Evolutionary conservation across 2,797 vertebrate genomes (phyloP), one percentile per base, ranked within the genome.

Genomic region (Leucoraja ocellata): DNA sequence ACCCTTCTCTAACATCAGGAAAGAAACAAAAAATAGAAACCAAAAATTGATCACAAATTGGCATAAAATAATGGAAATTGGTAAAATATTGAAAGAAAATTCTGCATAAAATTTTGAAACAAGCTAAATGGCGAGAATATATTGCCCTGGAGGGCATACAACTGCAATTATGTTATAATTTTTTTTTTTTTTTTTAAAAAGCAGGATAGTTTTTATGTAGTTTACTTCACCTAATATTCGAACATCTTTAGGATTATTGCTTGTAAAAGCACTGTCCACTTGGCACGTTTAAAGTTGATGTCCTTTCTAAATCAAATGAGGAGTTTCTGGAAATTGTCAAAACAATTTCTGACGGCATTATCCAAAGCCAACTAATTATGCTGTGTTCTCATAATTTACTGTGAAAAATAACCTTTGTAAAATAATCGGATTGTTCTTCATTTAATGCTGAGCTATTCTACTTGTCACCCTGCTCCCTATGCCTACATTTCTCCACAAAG

Each of bases 41-140:
- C 28, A 46, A 93, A 16, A n/a, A 58, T 78, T 32, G 2, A 93
- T 93, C 28, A 93, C 71, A 61, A 80, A 65, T 68, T 93, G 58
- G 74, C 10, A 73, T 18, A 54, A 93, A 58, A 92, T 54, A 58
- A 25, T 73, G 71, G 18, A 39, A 80, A 79, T 0, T 68, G 0
- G 32, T 80, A 21, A 4, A 14, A 80, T 36, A 9, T 36, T 79
- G 21, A 0, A 54, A 23, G 9, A 83, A 61, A 28, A 25, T 84
- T 54, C 18, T 14, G 63, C 28, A 63, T 86, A 63, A 86, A 63
- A n/a, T 63, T 86, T 32, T n/a, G 58, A 86, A 86, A 4, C 13
- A 4, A 79, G 32, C 32, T 79, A 79, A 79, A 25, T 77, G 6
- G 28, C n/a, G 2, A 79, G n/a, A 36, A 10, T 36, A 32, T 32